Percentiles rank a stretch among this genome's conserved stretches.
Evolutionary conservation across 2,888 invertebrate species (phyloP).

Genomic region (Ectemnius lituratus): DNA sequence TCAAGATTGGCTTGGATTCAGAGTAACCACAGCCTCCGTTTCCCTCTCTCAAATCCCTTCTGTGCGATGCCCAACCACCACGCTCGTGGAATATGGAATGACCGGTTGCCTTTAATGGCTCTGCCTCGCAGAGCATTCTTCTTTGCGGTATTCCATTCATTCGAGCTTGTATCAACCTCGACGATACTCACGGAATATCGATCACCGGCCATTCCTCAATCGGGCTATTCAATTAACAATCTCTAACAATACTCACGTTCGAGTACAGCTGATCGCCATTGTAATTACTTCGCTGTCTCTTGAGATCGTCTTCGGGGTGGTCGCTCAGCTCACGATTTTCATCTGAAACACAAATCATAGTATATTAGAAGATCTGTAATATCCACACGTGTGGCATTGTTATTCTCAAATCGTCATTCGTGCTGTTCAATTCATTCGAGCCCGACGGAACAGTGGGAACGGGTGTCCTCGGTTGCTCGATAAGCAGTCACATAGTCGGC

Average conservation of each 20-base stretch:
- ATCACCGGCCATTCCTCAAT: no score
- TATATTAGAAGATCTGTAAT: background rate
- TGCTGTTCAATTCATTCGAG: no score
- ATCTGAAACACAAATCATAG: conserved; percentile 79
- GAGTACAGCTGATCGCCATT: conserved; percentile 94
- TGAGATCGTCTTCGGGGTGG: conserved; percentile 92
- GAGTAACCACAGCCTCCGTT: background rate
- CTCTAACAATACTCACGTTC: conserved; percentile 83
- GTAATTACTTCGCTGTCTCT: conserved; percentile 92
- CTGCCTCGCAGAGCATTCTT: no score
- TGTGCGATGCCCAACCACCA: no score
- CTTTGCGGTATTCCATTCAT: background rate
- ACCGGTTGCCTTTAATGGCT: no score
- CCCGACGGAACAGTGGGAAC: background rate
- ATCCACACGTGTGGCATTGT: no score
- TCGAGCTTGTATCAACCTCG: background rate
- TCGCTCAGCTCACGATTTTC: conserved; percentile 93
- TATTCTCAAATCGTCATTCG: no score
- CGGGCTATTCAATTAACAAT: no score
- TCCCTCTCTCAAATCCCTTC: no score
- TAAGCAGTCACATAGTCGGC: conserved; percentile 7
- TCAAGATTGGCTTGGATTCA: conserved; percentile 43
- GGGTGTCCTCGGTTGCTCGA: background rate
- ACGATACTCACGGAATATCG: background rate
- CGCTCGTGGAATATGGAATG: no score